phyloP scores from a whole-genome alignment of 2,888 invertebrate species.

The Anagyrus pseudococci region DNA sequence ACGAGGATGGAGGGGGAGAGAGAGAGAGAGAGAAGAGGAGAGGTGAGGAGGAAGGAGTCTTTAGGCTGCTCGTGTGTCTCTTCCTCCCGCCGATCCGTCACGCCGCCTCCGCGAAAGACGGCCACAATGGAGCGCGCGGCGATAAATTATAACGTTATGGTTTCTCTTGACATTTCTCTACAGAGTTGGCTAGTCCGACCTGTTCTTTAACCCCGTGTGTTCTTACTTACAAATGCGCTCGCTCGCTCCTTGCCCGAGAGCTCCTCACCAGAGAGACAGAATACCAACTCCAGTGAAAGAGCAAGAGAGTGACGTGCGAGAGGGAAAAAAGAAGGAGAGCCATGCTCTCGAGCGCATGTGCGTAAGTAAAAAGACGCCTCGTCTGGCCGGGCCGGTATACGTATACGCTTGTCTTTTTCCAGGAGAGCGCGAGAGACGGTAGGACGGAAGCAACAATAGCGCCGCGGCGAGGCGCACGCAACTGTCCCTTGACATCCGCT shows the following conservation, averaged over 20 bases:
- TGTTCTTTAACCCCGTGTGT: conserved; percentile 58
- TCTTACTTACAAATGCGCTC: conserved; percentile 48
- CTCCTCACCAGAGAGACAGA: not conserved
- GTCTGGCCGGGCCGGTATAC: conserved; percentile 30
- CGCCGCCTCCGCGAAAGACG: conserved; percentile 56
- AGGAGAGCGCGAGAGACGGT: conserved; percentile 32
- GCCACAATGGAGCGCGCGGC: conserved; percentile 53
- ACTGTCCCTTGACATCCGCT: conserved; percentile 61
- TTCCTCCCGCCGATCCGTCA: conserved; percentile 47
- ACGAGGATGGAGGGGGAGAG: too few relatives aligned
- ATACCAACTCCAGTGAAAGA: not conserved
- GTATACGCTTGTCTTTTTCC: conserved; percentile 51
- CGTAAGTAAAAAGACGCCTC: conserved; percentile 28
- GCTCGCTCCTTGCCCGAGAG: conserved; percentile 32
- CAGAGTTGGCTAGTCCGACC: conserved; percentile 58
- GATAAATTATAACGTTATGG: conserved; percentile 61
- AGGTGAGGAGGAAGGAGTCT: not conserved
- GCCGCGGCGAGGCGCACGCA: conserved; percentile 51
- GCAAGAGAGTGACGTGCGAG: not conserved
- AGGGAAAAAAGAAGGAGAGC: not conserved
- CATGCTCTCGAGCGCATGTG: too few relatives aligned
- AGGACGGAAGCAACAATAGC: conserved; percentile 45
- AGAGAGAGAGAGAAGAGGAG: not conserved
- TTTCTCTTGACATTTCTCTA: conserved; percentile 57
- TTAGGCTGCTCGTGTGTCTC: not conserved